Evolutionary conservation across 2,888 invertebrate genomes (phyloP).

Genomic region (Iselma pallidipennis): DNA sequence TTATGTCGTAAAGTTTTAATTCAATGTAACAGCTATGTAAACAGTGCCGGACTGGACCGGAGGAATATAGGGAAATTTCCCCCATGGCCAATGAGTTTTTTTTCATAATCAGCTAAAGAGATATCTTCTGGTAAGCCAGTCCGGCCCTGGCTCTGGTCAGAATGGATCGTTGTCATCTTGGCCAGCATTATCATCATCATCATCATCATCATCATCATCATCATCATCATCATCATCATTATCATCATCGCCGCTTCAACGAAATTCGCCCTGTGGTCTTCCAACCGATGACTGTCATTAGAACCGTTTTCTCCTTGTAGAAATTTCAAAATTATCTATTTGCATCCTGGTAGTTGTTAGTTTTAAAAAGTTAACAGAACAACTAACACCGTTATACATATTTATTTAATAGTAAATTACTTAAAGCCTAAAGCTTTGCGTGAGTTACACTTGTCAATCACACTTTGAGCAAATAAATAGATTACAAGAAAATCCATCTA

Average conservation of each 20-base stretch:
- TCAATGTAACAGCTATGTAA: too few species aligned
- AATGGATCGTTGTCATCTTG: not conserved
- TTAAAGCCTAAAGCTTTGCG: not conserved
- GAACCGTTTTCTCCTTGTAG: not conserved
- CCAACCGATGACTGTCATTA: not conserved
- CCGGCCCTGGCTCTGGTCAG: too few species aligned
- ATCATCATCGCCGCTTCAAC: not conserved
- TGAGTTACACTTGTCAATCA: constrained; percentile 1
- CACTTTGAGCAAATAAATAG: not conserved
- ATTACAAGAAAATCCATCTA: not conserved
- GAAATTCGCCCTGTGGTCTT: not conserved
- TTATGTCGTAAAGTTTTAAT: too few species aligned
- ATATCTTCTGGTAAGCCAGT: too few species aligned
- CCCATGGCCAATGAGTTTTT: too few species aligned
- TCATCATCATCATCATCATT: not conserved
- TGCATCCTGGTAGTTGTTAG: not conserved
- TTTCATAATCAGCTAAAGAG: too few species aligned
- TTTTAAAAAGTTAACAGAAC: too few species aligned
- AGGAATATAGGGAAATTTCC: too few species aligned
- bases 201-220: too few species aligned
- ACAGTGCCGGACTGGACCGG: too few species aligned
- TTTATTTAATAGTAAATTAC: not conserved
- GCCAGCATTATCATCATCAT: not conserved
- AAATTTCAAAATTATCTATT: not conserved
- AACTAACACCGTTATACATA: not conserved